Evolutionary conservation across 2,888 invertebrate species (phyloP).

Genomic region (Synergus laeviventris): DNA sequence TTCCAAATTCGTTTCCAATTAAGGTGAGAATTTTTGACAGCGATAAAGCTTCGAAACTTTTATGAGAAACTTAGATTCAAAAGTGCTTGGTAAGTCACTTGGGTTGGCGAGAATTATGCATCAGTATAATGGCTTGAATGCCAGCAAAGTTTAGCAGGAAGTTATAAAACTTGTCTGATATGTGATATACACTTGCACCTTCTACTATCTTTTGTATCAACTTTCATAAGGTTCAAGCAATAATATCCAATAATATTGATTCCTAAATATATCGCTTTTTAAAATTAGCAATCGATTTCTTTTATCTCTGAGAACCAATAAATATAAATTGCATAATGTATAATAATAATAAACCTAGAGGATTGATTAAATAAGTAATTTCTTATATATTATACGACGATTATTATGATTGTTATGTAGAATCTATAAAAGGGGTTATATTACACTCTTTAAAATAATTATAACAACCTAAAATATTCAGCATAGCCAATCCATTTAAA

Average conservation of each 20-base stretch:
- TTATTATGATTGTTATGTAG: too few species aligned
- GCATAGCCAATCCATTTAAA: too few species aligned
- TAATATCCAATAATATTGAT: not conserved
- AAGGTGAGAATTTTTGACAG: conserved; percentile 11
- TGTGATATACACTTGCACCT: conserved; percentile 33
- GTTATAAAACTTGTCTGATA: conserved; percentile 37
- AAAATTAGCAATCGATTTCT: too few species aligned
- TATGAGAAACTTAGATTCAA: conserved; percentile 32
- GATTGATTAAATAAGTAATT: too few species aligned
- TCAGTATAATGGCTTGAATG: not conserved
- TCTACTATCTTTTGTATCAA: conserved; percentile 8
- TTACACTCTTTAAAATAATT: too few species aligned
- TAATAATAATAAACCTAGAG: too few species aligned
- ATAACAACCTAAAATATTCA: too few species aligned
- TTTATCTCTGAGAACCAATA: too few species aligned
- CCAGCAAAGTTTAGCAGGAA: conserved; percentile 28
- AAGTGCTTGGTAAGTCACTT: conserved; percentile 26
- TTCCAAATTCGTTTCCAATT: conserved; percentile 28
- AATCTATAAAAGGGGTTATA: too few species aligned
- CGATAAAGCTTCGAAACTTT: conserved; percentile 18
- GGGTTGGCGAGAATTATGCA: conserved; percentile 34
- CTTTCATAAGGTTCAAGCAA: not conserved
- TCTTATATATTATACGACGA: too few species aligned
- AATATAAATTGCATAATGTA: too few species aligned
- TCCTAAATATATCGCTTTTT: too few species aligned